Evolutionary conservation across 2,888 invertebrate genomes (phyloP), one percentile per base, ranked within the genome.

Genomic region (Teleiodes luculella): DNA sequence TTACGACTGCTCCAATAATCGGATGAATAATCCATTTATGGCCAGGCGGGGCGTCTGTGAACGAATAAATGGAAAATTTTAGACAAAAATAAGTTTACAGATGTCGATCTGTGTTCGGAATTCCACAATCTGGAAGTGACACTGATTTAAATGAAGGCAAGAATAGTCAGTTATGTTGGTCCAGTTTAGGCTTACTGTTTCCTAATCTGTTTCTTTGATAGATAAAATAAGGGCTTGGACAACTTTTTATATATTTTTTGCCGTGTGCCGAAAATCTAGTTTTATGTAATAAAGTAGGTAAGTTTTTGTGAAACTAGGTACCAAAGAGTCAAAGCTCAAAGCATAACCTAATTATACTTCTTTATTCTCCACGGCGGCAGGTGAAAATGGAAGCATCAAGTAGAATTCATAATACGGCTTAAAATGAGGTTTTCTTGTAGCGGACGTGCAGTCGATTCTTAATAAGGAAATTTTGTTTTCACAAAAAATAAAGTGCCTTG

Each of bases 21-120:
- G 79, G 83, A 83, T 86, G 82, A 85, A 82, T 84, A 83, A 85
- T 85, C 80, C 72, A 81, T 78, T 86, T 84, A 78, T 68, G 64
- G 68, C 56, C 55, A 63, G 59, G 65, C 57, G 65, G 70, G 66
- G 67, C 66, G 71, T 70, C 66, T 66, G 71, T 53, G 66, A 66
- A 64, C 66, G 67, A 64, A 60, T 61, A 59, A 50, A 16, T 31
- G 18, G 35, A n/a, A 24, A 53, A 43, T 30, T 51, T 53, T 52
- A 11, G 57, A 4, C 16, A 55, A 52, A 46, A 31, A 11, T 47
- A 33, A 3, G 10, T 16, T 16, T 33, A 24, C 3, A n/a, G 18
- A 16, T 13, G 6, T 2, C 39, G 18, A 10, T 16, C 16, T 39
- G 18, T 16, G 2, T 39, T 61, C 57, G 6, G 24, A 24, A 24